Conservation (phyloP, 2,797 vertebrate genomes). For the Kryptopterus vitreolus region DNA sequence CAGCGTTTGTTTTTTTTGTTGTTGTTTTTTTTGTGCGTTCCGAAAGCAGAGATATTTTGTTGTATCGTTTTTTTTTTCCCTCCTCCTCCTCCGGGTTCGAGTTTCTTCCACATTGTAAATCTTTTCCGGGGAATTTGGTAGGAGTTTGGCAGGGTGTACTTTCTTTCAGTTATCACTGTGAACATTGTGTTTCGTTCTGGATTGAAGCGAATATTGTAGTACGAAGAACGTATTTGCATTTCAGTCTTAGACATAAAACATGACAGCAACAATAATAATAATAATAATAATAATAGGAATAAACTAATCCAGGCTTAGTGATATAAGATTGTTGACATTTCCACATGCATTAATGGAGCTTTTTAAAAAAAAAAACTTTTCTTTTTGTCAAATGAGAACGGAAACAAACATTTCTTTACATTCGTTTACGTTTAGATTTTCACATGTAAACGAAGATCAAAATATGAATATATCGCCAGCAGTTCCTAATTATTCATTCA, state of each 20-base stretch:
- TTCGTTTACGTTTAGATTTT: too few relatives aligned
- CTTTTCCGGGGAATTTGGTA: neutral
- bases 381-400: neutral
- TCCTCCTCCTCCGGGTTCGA: too few relatives aligned
- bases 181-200: neutral
- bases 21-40: too few relatives aligned
- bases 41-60: neutral
- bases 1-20: too few relatives aligned
- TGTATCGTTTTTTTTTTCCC: neutral
- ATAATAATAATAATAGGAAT: too few relatives aligned
- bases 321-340: neutral
- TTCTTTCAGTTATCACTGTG: neutral
- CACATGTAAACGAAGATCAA: too few relatives aligned
- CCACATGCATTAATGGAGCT: neutral
- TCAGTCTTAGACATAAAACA: too few relatives aligned
- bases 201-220: neutral
- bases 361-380: neutral
- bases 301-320: too few relatives aligned
- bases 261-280: too few relatives aligned
- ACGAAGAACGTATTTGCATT: too few relatives aligned
- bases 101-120: neutral
- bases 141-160: neutral
- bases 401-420: neutral
- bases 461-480: neutral
- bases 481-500: too few relatives aligned